Evolutionary conservation across 2,113 vertebrate genomes (phyloP).

Genomic region (Petroica traversi): DNA sequence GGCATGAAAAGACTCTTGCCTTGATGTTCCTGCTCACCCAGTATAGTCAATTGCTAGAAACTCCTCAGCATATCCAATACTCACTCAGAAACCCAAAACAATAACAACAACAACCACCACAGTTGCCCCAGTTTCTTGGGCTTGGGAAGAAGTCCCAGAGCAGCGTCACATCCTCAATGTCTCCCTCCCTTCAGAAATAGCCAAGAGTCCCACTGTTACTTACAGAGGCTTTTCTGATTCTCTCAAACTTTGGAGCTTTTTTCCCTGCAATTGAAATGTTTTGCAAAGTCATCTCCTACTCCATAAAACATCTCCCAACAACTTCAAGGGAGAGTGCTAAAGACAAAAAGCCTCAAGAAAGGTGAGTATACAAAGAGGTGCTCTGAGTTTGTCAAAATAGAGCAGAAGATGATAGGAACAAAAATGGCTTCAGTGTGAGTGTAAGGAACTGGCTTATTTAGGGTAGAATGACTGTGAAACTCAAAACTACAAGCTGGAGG

Average conservation of each 20-base stretch:
- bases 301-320: neutral
- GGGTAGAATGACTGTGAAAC: neutral
- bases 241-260: neutral
- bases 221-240: neutral
- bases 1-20: neutral
- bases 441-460: neutral
- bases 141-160: neutral
- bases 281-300: neutral
- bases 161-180: neutral
- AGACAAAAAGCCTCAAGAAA: neutral
- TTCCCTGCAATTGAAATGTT: neutral
- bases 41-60: neutral
- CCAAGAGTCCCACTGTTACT: neutral
- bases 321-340: neutral
- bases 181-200: neutral
- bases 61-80: neutral
- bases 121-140: accelerated
- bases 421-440: neutral
- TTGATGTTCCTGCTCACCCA: neutral
- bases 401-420: neutral
- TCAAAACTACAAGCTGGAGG: neutral
- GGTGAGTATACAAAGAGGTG: neutral
- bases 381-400: neutral
- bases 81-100: neutral
- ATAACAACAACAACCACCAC: neutral